A percentile compares a stretch with the other conserved stretches of the same genome.
Evolutionary conservation across 1,140 invertebrate species (phyloP).

Genomic region (Chlorops oryzae): DNA sequence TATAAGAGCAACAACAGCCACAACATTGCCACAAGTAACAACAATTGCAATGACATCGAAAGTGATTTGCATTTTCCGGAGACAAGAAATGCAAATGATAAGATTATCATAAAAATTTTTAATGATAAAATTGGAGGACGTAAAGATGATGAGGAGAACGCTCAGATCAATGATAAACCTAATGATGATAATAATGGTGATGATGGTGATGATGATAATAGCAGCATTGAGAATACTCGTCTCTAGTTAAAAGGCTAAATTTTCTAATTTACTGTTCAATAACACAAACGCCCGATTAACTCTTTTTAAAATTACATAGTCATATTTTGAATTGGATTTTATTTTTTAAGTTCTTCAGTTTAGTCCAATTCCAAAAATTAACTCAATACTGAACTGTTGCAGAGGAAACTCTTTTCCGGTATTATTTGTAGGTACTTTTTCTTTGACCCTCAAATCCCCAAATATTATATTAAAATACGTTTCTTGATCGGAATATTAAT

Average conservation of each 20-base stretch:
- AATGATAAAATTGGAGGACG: slow-evolving; percentile 1
- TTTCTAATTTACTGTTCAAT: neutral
- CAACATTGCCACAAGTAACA: slow-evolving; percentile 10
- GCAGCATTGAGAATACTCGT: slow-evolving; percentile 44
- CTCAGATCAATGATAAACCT: slow-evolving; percentile 2
- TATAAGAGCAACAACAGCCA: slow-evolving; percentile 8
- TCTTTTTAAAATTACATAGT: neutral
- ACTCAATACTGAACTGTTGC: too few relatives aligned
- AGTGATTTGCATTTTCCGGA: too few relatives aligned
- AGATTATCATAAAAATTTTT: slow-evolving; percentile 4
- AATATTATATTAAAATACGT: too few relatives aligned
- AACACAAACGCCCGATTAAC: neutral
- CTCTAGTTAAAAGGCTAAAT: too few relatives aligned
- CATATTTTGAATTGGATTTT: slow-evolving; percentile 6
- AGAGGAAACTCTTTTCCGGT: too few relatives aligned
- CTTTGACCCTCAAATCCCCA: too few relatives aligned
- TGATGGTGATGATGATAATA: slow-evolving; percentile 31
- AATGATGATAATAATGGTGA: slow-evolving; percentile 8
- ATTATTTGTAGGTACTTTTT: too few relatives aligned
- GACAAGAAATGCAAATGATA: slow-evolving; percentile 8
- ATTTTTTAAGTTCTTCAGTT: slow-evolving; percentile 7
- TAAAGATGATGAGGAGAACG: too few relatives aligned
- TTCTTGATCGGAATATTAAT: too few relatives aligned
- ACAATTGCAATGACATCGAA: slow-evolving; percentile 5
- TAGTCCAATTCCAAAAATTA: too few relatives aligned